Evolutionary conservation across 2,888 invertebrate species (phyloP), one percentile per base, ranked within the genome.

Genomic region (Blera fallax): DNA sequence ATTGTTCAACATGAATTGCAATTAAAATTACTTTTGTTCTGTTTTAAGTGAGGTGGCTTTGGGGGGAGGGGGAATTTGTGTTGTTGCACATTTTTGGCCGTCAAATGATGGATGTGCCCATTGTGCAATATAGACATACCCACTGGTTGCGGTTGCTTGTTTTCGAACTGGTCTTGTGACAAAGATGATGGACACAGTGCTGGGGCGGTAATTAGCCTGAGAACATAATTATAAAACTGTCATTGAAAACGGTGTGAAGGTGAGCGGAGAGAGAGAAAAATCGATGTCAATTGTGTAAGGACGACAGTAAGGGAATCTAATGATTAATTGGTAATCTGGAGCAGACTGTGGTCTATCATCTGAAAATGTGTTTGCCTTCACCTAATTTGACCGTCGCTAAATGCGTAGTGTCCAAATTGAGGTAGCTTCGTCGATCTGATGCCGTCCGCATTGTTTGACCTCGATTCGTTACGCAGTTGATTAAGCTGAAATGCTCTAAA

Each of bases 201-300:
- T 85, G 70, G 52, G 43, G 60, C 52, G 80, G 73, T 85, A 85
- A 85, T 85, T 85, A 85, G 76, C 74, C 52, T 76, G 84, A 80
- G 70, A 85, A 80, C 80, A 76, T 80, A 80, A 85, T 85, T 85
- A 82, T 64, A 82, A 81, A 76, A 76, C 81, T 82, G 76, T 64
- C 76, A 76, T 69, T 82, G 54, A 27, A 21, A 24, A 48, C 64
- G 56, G 76, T 82, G 81, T 56, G 70, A 76, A 76, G 76, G 76
- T 64, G 81, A 74, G 27, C 16, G 58, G 81, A 74, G 27, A 11
- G 58, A 34, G 21, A 34, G 34, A 43, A 27, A 40, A 72, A 60
- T 58, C 54, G 70, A 40, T 40, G 52, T 58, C 34, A 21, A 34
- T 10, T 21, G 10, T 21, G 16, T 6, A 24, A n/a, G 27, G 54